Evolutionary conservation across 2,113 vertebrate species (phyloP).

Genomic region (Cacatua alba): DNA sequence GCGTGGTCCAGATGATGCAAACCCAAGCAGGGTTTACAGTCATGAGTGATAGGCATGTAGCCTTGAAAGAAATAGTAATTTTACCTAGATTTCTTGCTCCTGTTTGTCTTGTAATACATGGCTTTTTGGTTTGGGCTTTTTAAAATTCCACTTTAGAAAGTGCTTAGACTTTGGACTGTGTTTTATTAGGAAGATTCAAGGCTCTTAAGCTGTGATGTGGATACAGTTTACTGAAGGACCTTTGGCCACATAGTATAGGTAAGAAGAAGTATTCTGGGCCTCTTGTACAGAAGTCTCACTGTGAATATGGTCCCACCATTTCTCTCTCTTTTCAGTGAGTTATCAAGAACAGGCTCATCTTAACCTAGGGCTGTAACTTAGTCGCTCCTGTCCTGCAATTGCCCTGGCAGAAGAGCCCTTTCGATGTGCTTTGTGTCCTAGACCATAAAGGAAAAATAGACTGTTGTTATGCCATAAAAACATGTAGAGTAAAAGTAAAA

Average conservation of each 20-base stretch:
- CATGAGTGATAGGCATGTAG: accelerated
- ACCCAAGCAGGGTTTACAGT: neutral
- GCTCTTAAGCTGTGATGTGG: neutral
- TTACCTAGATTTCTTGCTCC: neutral
- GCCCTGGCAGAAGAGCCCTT: neutral
- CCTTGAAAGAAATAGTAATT: neutral
- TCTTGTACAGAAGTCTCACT: neutral
- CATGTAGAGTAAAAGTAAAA: neutral
- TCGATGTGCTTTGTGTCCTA: accelerated
- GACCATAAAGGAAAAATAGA: neutral
- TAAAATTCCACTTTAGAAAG: neutral
- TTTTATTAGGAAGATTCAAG: neutral
- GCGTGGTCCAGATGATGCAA: neutral
- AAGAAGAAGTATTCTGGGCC: neutral
- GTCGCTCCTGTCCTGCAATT: neutral
- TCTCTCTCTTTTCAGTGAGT: neutral
- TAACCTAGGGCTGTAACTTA: neutral
- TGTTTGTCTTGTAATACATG: neutral
- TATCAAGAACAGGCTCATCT: neutral
- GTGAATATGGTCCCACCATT: neutral
- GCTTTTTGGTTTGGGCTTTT: neutral
- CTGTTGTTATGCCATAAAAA: neutral
- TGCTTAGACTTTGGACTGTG: neutral
- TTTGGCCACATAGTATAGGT: neutral
- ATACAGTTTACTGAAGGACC: neutral